These are phyloP conservation scores for Eupithecia pulchellata DNA, from an alignment of 2,888 invertebrate genomes.

Conservation along the genomic window DNA sequence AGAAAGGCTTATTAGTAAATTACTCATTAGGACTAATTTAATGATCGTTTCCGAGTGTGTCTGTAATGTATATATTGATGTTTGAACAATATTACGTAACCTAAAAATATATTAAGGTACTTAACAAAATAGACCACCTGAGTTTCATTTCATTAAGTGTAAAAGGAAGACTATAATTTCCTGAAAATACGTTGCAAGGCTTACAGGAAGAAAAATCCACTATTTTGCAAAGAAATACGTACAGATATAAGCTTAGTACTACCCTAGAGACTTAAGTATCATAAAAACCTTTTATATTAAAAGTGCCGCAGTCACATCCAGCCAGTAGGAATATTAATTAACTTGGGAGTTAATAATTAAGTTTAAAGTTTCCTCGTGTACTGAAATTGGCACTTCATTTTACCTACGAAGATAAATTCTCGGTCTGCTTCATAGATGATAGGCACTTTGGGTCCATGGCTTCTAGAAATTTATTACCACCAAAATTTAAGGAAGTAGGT, in stretches of 20 bases:
- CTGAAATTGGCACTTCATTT: constrained; percentile 71
- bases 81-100: too few species aligned
- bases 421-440: background rate
- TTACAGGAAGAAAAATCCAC: too few species aligned
- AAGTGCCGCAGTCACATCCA: background rate
- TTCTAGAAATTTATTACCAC: background rate
- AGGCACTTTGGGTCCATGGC: background rate
- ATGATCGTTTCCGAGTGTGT: too few species aligned
- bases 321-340: background rate
- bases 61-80: too few species aligned
- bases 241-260: background rate
- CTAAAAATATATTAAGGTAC: too few species aligned
- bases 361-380: constrained; percentile 4
- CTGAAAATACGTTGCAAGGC: too few species aligned
- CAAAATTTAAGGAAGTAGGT: background rate
- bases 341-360: background rate
- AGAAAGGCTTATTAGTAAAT: too few species aligned
- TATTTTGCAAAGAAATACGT: background rate
- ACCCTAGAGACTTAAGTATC: background rate
- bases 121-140: too few species aligned
- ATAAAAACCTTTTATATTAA: background rate
- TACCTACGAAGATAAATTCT: constrained; percentile 1
- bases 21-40: too few species aligned
- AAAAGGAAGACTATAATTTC: too few species aligned
- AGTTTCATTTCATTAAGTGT: too few species aligned